These are phyloP conservation scores for Tragulus kanchil DNA, from an alignment of 2,113 vertebrate genomes.

Conservation along the genomic window DNA sequence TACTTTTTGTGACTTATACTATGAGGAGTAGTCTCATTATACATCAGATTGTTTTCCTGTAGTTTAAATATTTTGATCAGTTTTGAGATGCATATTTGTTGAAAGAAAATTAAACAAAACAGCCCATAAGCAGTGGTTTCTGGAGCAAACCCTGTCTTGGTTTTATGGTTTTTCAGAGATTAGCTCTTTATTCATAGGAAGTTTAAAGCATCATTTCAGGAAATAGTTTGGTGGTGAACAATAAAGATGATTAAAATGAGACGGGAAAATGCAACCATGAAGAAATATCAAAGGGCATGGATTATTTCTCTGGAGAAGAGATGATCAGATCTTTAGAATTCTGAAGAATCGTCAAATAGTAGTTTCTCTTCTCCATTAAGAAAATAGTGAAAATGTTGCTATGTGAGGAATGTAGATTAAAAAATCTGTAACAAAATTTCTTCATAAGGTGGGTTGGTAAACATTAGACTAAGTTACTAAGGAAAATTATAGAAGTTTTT, in stretches of 20 bases:
- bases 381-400: background rate
- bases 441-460: constrained; percentile 39
- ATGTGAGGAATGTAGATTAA: constrained; percentile 39
- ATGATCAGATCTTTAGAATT: constrained; percentile 11
- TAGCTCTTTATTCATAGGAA: constrained; percentile 21
- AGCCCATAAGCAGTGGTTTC: background rate
- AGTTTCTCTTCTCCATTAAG: constrained; percentile 23
- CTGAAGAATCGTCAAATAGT: constrained; percentile 27
- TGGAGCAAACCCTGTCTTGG: background rate
- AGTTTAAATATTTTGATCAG: constrained; percentile 54
- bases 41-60: background rate
- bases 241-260: constrained; percentile 14
- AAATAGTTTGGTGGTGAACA: constrained; percentile 4
- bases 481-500: background rate
- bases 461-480: constrained; percentile 30
- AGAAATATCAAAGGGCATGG: constrained; percentile 16
- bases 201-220: constrained; percentile 30
- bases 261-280: constrained; percentile 37
- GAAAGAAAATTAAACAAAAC: constrained; percentile 38
- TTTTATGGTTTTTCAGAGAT: constrained; percentile 53
- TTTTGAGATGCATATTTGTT: constrained; percentile 58
- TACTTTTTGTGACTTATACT: background rate
- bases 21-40: constrained; percentile 34
- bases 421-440: constrained; percentile 15
- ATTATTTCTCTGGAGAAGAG: constrained; percentile 36